Percentiles rank a stretch among this genome's conserved stretches.
Conservation (phyloP, 2,888 invertebrate species). For the Incurvaria masculella region DNA sequence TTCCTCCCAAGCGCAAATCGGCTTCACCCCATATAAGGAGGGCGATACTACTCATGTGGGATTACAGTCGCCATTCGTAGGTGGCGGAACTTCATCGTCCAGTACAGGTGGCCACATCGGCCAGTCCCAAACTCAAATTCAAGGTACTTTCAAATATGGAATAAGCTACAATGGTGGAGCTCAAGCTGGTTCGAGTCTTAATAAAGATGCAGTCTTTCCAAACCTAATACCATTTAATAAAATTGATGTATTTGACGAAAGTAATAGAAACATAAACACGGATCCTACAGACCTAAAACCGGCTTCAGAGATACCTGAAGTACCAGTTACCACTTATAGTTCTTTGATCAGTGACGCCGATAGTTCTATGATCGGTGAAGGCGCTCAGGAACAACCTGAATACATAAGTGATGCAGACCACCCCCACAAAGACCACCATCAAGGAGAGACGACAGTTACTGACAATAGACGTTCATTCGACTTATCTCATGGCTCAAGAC, state of each 20-base stretch:
- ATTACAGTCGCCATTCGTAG: conserved; percentile 61
- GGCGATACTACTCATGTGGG: conserved; percentile 50
- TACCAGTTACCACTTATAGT: conserved; percentile 17
- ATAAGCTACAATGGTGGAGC: conserved; percentile 77
- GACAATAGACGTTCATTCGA: conserved; percentile 35
- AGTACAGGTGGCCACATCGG: conserved; percentile 73
- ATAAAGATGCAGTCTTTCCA: conserved; percentile 50
- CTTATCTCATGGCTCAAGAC: conserved; percentile 24
- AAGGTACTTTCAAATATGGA: conserved; percentile 76
- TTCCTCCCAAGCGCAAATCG: conserved; percentile 86
- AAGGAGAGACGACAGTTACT: conserved; percentile 9
- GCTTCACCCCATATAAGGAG: conserved; percentile 72
- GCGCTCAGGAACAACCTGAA: conserved; percentile 17
- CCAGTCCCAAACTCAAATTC: conserved; percentile 79
- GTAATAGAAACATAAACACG: conserved; percentile 38
- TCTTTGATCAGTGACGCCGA: conserved; percentile 3
- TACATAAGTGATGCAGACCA: conserved; percentile 28
- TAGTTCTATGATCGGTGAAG: conserved; percentile 1
- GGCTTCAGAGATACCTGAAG: conserved; percentile 14
- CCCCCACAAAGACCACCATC: conserved; percentile 41
- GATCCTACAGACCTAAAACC: conserved; percentile 21
- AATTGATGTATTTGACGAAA: conserved; percentile 43
- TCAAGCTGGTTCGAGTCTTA: conserved; percentile 74
- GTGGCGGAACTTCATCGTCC: conserved; percentile 75
- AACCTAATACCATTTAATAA: conserved; percentile 41